Evolutionary conservation across 2,797 vertebrate genomes (phyloP).

Genomic region (Pagetopsis macropterus): DNA sequence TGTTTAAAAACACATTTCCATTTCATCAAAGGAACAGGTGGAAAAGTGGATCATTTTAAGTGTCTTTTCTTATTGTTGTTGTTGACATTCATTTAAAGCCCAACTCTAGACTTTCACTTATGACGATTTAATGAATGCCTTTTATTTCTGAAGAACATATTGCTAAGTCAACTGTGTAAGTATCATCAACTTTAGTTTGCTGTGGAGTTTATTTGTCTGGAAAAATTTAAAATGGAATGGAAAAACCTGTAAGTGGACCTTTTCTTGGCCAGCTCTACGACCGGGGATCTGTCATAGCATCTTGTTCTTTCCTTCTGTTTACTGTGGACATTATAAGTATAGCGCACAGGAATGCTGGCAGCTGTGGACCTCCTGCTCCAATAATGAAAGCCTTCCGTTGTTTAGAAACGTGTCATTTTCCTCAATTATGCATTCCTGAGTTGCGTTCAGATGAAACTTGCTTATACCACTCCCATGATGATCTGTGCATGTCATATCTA

Average conservation of each 20-base stretch:
- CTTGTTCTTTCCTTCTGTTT: slow-evolving; percentile 50
- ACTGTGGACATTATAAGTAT: slow-evolving; percentile 57
- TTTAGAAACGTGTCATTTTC: slow-evolving; percentile 69
- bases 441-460: slow-evolving; percentile 47
- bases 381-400: slow-evolving; percentile 79
- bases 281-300: slow-evolving; percentile 41
- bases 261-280: slow-evolving; percentile 35
- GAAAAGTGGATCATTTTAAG: too few species aligned
- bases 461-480: slow-evolving; percentile 62
- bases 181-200: too few species aligned
- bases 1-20: too few species aligned
- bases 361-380: slow-evolving; percentile 67
- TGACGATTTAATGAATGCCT: too few species aligned
- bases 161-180: too few species aligned
- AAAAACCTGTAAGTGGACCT: slow-evolving; percentile 45
- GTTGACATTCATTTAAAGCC: too few species aligned
- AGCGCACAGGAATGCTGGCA: slow-evolving; percentile 61
- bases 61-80: too few species aligned
- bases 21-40: too few species aligned
- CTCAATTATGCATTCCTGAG: slow-evolving; percentile 68
- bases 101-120: too few species aligned
- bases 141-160: too few species aligned
- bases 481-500: slow-evolving; percentile 38
- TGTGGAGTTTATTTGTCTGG: too few species aligned
- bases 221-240: too few species aligned